A percentile compares a stretch with the other conserved stretches of the same genome.
Conservation (phyloP, 1,140 invertebrate genomes). For the Drosophila serrata region DNA sequence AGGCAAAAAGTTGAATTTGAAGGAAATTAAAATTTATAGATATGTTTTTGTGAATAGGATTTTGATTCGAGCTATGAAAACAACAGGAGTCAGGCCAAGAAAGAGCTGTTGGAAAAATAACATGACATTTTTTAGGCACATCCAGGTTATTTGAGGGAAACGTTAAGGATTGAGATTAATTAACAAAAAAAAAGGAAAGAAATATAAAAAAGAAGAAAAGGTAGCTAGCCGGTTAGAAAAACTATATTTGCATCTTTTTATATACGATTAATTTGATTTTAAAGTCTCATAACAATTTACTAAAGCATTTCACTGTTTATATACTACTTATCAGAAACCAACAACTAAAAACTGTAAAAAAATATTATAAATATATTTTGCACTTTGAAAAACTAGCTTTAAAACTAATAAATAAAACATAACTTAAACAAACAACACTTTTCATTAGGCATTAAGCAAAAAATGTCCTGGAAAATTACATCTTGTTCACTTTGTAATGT, state of each 20-base stretch:
- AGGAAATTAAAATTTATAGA: slow-evolving; percentile 21
- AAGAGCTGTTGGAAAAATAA: not conserved
- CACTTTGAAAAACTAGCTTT: not conserved
- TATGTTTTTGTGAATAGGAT: slow-evolving; percentile 9
- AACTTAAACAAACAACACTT: not conserved
- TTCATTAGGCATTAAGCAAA: not conserved
- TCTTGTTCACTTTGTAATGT: not conserved
- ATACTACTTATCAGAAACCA: not conserved
- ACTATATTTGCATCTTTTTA: no score
- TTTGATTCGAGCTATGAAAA: slow-evolving; percentile 2
- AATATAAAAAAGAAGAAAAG: not conserved
- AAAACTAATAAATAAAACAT: not conserved
- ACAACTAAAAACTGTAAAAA: no score
- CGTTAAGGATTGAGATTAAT: not conserved
- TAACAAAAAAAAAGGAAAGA: no score
- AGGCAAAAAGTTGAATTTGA: slow-evolving; percentile 10
- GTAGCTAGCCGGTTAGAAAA: not conserved
- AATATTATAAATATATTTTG: no score
- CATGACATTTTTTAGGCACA: not conserved
- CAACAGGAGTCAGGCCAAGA: not conserved
- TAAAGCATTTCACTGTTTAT: no score
- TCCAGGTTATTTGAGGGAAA: not conserved
- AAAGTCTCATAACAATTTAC: not conserved
- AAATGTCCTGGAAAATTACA: not conserved
- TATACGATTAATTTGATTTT: no score